Evolutionary conservation across 2,797 vertebrate species (phyloP), one percentile per base, ranked within the genome.

Genomic region (Neosilurus mollespiculum): DNA sequence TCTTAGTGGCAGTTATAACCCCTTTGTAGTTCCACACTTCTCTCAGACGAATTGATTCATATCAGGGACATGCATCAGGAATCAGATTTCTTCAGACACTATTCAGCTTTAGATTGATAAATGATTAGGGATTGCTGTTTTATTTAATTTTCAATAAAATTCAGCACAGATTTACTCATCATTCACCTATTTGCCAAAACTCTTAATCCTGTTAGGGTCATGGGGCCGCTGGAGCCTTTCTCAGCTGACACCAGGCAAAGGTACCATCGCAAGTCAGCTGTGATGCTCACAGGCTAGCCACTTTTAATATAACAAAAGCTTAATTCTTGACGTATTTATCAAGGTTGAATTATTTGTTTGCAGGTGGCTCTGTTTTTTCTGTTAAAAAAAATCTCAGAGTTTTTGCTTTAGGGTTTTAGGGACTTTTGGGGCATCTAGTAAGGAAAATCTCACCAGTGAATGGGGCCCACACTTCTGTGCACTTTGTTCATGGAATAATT

Each of bases 401-500:
- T 67, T 83, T 85, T 70, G 62, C 64, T 75, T 77, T 70, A 80
- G 86, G 82, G 71, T 49, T 49, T 37, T 24, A 37, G 49, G 12
- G 9, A n/a, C 67, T 58, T 22, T 65, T 80, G 61, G 75, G 62
- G 49, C 78, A 34, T 56, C 83, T 86, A 76, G 78, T 73, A 80
- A 78, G 73, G 77, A 83, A 81, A 83, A 86, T 84, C 76, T 73
- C 81, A 56, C 72, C 54, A 54, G 54, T 84, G 30, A 85, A 84
- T 66, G 67, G 78, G 82, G 84, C 87, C 59, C 78, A 51, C n/a
- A 59, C 62, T 58, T 73, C 14, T 64, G n/a, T 26, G 12, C 83
- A 65, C 80, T 76, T 81, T 84, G 84, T 78, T 80, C 73, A 80
- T 24, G 66, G 81, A 82, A 85, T 82, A 67, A 78, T 87, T 86